Evolutionary conservation across 2,888 invertebrate genomes (phyloP).

Genomic region (Bunonema sp.): DNA sequence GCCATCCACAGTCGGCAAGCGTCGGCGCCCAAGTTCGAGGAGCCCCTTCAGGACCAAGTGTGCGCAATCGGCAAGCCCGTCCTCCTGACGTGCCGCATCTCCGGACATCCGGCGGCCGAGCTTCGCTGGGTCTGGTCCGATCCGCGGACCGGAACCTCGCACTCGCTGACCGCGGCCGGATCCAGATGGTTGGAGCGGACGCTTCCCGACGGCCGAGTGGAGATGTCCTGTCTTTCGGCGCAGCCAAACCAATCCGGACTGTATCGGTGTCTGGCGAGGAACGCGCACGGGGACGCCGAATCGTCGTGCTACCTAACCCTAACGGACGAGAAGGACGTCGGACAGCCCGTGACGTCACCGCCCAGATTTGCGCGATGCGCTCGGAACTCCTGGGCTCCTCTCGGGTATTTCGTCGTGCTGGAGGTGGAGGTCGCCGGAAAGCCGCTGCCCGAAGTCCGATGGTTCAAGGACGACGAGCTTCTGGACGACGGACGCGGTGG

Average conservation of each 20-base stretch:
- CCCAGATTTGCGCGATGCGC: neutral
- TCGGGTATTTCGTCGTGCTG: conserved; percentile 20
- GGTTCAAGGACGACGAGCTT: conserved; percentile 29
- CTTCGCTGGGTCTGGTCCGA: too few species aligned
- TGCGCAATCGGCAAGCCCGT: conserved; percentile 22
- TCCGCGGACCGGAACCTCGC: too few species aligned
- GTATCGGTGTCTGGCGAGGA: conserved; percentile 28
- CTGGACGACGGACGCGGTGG: conserved; percentile 13
- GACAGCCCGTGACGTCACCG: neutral
- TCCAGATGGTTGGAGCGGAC: too few species aligned
- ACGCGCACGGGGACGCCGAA: conserved; percentile 21
- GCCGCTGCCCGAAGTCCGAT: conserved; percentile 32
- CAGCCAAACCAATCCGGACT: conserved; percentile 22
- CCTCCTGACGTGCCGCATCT: conserved; percentile 15
- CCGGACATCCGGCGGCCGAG: conserved; percentile 8
- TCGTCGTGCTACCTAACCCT: conserved; percentile 21
- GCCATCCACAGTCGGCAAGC: conserved; percentile 8
- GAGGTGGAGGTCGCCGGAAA: conserved; percentile 29
- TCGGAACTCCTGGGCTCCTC: conserved; percentile 28
- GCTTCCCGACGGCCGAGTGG: too few species aligned
- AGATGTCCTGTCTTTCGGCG: too few species aligned
- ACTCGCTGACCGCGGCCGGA: too few species aligned
- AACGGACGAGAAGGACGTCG: neutral
- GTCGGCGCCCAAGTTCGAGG: conserved; percentile 18
- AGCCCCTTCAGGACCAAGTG: conserved; percentile 19